Evolutionary conservation across 2,113 vertebrate genomes (phyloP).

Genomic region (Petrocephalus zakoni): DNA sequence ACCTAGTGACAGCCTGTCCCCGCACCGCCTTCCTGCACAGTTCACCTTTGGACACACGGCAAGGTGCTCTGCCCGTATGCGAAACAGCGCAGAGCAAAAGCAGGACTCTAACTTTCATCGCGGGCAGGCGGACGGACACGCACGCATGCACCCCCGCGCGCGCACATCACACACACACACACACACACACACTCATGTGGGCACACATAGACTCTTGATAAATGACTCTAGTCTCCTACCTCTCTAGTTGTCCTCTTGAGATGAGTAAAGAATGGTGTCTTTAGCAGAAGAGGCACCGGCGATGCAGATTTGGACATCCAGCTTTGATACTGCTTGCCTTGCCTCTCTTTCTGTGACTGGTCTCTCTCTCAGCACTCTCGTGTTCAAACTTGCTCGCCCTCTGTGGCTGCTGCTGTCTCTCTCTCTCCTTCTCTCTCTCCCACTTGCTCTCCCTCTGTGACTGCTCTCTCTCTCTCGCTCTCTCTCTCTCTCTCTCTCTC

Average conservation of each 20-base stretch:
- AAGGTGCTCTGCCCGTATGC: not conserved
- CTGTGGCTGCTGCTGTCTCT: slow-evolving; percentile 38
- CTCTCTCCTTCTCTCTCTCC: not conserved
- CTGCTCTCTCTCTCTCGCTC: slow-evolving; percentile 31
- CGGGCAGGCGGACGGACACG: not conserved
- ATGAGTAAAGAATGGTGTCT: slow-evolving; percentile 51
- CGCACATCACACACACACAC: slow-evolving; percentile 17
- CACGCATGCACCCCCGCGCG: slow-evolving; percentile 17
- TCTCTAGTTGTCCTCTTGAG: slow-evolving; percentile 52
- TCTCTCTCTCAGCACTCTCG: slow-evolving; percentile 46
- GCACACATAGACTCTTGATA: not conserved
- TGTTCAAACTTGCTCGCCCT: slow-evolving; percentile 25
- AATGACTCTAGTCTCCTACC: slow-evolving; percentile 57
- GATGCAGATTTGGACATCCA: slow-evolving; percentile 60
- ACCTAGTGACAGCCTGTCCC: not conserved
- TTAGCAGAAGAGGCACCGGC: slow-evolving; percentile 59
- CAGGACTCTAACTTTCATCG: not conserved
- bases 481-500: slow-evolving; percentile 21
- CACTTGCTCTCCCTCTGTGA: slow-evolving; percentile 16
- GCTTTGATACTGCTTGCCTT: slow-evolving; percentile 53
- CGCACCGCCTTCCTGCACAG: not conserved
- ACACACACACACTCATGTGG: slow-evolving; percentile 19
- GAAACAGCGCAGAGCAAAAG: not conserved
- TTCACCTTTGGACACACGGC: not conserved
- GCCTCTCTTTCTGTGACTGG: slow-evolving; percentile 43